A percentile compares a stretch with the other conserved stretches of the same genome.
Evolutionary conservation across 2,888 invertebrate genomes (phyloP).

Genomic region (Stenchaetothrips biformis): DNA sequence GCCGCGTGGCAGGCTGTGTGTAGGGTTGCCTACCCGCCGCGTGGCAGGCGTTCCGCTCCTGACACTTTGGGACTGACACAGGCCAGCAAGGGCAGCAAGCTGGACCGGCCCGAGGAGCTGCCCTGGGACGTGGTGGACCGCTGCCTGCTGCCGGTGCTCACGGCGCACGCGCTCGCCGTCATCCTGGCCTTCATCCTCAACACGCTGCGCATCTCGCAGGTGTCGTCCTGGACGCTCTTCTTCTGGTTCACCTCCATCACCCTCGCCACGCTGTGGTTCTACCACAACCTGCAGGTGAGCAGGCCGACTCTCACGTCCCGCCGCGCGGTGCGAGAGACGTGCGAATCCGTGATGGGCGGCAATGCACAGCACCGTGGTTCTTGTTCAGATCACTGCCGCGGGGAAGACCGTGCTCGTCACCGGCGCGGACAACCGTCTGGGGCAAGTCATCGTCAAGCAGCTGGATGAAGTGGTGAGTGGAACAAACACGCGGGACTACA

Average conservation of each 20-base stretch:
- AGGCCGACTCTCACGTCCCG: background rate
- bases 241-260: constrained; percentile 67
- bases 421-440: constrained; percentile 74
- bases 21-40: background rate
- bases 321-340: too few species aligned
- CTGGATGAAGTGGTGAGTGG: constrained; percentile 62
- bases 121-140: constrained; percentile 63
- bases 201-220: constrained; percentile 65
- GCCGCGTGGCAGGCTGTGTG: background rate
- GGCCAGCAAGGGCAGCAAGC: background rate
- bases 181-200: constrained; percentile 68
- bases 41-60: background rate
- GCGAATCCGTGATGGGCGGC: too few species aligned
- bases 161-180: constrained; percentile 75
- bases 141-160: constrained; percentile 68
- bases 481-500: background rate
- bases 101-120: constrained; percentile 42
- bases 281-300: constrained; percentile 77
- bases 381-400: constrained; percentile 65
- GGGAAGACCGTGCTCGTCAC: constrained; percentile 81
- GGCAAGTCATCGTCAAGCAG: constrained; percentile 68
- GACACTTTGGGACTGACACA: too few species aligned
- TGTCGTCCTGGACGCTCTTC: constrained; percentile 73
- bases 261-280: constrained; percentile 71
- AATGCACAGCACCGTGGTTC: too few species aligned